Conservation (phyloP, 2,888 invertebrate genomes). For the Ptilodon capucinus region DNA sequence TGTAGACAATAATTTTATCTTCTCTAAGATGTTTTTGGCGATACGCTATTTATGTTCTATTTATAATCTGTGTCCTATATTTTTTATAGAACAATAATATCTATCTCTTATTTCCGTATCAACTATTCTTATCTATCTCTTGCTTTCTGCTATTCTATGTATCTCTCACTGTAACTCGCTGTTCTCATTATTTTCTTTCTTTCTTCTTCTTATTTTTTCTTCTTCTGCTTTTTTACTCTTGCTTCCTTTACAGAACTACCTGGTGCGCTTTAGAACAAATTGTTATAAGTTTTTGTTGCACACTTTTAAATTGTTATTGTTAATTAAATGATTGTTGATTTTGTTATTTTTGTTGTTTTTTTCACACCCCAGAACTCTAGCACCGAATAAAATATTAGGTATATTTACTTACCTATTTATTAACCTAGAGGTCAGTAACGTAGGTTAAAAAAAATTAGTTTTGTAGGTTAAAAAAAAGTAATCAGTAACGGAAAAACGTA, state of each 20-base stretch:
- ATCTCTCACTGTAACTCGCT: conserved; percentile 1
- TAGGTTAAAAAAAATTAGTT: too few species aligned
- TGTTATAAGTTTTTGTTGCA: conserved; percentile 39
- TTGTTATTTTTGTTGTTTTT: conserved; percentile 28
- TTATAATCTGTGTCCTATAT: too few species aligned
- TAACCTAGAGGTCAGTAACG: too few species aligned
- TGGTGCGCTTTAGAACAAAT: conserved; percentile 56
- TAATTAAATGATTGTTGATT: conserved; percentile 49
- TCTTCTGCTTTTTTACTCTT: not conserved
- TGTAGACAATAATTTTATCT: not conserved
- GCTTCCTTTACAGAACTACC: conserved; percentile 40
- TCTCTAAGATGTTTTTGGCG: too few species aligned
- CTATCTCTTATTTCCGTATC: too few species aligned
- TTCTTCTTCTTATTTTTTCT: conserved; percentile 2
- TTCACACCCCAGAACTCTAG: conserved; percentile 18
- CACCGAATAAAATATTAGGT: too few species aligned
- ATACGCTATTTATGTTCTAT: too few species aligned
- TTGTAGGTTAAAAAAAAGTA: too few species aligned
- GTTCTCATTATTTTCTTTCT: conserved; percentile 6
- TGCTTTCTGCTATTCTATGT: conserved; percentile 4
- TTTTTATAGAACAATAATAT: too few species aligned
- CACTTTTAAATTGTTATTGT: conserved; percentile 46
- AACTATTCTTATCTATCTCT: conserved; percentile 7
- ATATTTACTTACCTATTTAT: too few species aligned
- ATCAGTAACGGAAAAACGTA: too few species aligned